Conservation (phyloP, 2,797 vertebrate genomes). For the Neosalanx taihuensis region DNA sequence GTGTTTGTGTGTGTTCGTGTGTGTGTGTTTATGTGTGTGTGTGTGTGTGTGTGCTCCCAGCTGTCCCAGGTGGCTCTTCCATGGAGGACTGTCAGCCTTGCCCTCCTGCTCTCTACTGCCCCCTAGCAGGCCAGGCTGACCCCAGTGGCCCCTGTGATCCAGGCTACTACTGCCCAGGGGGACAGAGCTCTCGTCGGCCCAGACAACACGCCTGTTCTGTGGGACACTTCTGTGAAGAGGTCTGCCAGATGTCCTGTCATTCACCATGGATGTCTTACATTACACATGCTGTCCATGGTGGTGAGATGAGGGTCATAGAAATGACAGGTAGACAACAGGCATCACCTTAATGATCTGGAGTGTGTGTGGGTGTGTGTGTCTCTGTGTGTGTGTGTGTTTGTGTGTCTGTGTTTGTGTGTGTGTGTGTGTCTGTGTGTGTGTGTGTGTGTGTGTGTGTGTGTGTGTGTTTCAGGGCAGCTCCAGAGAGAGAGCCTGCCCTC, state of each 20-base stretch:
- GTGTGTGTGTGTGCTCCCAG: slow-evolving; percentile 44
- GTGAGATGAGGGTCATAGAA: background rate
- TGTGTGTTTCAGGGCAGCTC: slow-evolving; percentile 66
- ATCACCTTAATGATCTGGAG: background rate
- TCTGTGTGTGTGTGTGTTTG: background rate
- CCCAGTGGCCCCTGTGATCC: slow-evolving; percentile 77
- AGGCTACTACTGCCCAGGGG: slow-evolving; percentile 82
- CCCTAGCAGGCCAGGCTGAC: slow-evolving; percentile 59
- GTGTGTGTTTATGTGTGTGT: background rate
- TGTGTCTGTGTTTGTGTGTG: background rate
- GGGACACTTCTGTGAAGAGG: slow-evolving; percentile 75
- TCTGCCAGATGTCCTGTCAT: slow-evolving; percentile 35
- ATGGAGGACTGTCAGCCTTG: slow-evolving; percentile 77
- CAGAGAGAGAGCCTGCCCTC: slow-evolving; percentile 65
- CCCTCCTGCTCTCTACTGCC: slow-evolving; percentile 81
- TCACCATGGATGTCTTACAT: background rate
- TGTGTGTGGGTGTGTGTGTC: background rate
- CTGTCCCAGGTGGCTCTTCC: slow-evolving; percentile 67
- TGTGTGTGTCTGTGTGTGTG: background rate
- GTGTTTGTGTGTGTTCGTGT: no score
- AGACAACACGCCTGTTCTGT: slow-evolving; percentile 63
- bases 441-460: slow-evolving; percentile 1
- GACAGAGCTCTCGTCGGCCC: slow-evolving; percentile 68
- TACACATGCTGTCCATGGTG: background rate
- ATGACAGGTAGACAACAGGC: background rate